phyloP scores from a whole-genome alignment of 2,888 invertebrate genomes.

The Chrysomela aeneicollis region DNA sequence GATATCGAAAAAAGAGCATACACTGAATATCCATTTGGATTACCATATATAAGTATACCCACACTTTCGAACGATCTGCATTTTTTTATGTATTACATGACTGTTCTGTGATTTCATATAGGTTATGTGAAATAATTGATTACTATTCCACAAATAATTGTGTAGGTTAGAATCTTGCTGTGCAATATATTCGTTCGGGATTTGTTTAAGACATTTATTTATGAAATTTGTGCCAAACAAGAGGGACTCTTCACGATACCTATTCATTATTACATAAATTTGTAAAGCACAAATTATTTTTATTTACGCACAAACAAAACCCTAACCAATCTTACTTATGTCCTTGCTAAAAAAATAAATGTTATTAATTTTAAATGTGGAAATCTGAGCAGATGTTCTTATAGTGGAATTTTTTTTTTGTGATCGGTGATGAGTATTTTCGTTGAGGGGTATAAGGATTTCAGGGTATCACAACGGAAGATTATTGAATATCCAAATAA shows the following conservation, averaged over 20 bases:
- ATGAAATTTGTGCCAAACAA: conserved; percentile 37
- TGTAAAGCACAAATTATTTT: conserved; percentile 30
- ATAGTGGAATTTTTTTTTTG: conserved; percentile 26
- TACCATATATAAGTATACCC: too few relatives aligned
- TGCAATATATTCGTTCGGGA: conserved; percentile 52
- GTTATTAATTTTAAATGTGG: conserved; percentile 31
- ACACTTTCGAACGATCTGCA: too few relatives aligned
- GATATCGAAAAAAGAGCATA: too few relatives aligned
- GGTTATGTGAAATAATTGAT: conserved; percentile 37
- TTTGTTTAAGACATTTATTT: conserved; percentile 35
- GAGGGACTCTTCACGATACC: conserved; percentile 2
- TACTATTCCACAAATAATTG: conserved; percentile 50
- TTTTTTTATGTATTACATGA: too few relatives aligned
- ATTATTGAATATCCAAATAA: conserved; percentile 47
- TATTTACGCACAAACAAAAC: conserved; percentile 40
- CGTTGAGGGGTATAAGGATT: conserved; percentile 43
- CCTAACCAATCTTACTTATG: conserved; percentile 38
- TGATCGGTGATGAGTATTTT: conserved; percentile 36
- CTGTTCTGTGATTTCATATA: conserved; percentile 17
- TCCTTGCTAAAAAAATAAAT: conserved; percentile 37
- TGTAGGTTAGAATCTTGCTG: conserved; percentile 58
- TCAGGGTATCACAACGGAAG: conserved; percentile 42
- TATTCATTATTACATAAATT: not conserved
- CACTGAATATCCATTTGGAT: too few relatives aligned
- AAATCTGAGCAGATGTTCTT: conserved; percentile 21